These are phyloP conservation scores for Aurelia sp. DNA, from an alignment of 30 jellyfish, hydroid and myxozoan species.

Conservation along the genomic window DNA sequence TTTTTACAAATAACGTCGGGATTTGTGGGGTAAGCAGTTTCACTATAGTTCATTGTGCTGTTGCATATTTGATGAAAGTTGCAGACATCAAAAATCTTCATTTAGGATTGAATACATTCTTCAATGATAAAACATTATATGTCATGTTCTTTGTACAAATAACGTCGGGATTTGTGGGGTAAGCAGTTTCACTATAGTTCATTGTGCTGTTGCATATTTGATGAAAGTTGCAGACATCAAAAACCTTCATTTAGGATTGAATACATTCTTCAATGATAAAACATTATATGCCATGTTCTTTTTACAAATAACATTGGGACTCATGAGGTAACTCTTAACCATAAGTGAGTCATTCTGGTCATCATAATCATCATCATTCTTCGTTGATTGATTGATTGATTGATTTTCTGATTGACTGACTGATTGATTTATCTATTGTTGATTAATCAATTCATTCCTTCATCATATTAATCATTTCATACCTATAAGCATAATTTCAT, in stretches of 20 bases:
- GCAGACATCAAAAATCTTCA: conserved; percentile 63
- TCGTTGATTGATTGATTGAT: too few species aligned
- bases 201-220: conserved; percentile 81
- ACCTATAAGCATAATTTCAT: too few species aligned
- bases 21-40: conserved; percentile 71
- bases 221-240: conserved; percentile 79
- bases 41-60: too few species aligned
- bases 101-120: conserved; percentile 55
- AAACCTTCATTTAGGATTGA: conserved; percentile 52
- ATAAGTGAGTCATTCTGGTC: too few species aligned
- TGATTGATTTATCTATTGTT: too few species aligned
- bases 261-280: conserved; percentile 43
- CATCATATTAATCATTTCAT: too few species aligned
- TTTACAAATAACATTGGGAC: conserved; percentile 72
- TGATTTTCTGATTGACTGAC: too few species aligned
- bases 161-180: conserved; percentile 83
- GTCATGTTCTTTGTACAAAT: conserved; percentile 84
- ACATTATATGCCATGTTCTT: conserved; percentile 78
- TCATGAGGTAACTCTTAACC: conserved; percentile 72
- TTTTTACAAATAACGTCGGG: conserved; percentile 75
- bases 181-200: too few species aligned
- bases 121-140: conserved; percentile 53
- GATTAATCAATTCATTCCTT: too few species aligned
- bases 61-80: conserved; percentile 81
- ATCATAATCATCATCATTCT: too few species aligned